Conservation (phyloP, 2,113 vertebrate species). For the Dendropsophus ebraccatus region DNA sequence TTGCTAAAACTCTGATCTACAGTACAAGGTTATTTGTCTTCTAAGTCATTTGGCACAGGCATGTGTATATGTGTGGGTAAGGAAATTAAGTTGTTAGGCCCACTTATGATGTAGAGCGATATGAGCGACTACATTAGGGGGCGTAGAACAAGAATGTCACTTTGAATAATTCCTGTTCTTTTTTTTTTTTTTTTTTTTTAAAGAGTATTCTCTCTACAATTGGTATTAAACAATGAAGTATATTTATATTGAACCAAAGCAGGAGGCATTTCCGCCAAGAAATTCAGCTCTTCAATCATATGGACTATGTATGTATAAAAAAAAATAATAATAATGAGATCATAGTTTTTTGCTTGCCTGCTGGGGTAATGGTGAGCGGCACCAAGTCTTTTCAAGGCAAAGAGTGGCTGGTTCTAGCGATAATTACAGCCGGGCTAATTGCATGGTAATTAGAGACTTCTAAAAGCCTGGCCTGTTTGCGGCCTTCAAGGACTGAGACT, state of each 20-base stretch:
- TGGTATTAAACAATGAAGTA: background rate
- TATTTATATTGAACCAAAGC: background rate
- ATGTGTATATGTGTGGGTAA: no score
- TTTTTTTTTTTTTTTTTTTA: no score
- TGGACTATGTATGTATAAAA: background rate
- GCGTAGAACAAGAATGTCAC: background rate
- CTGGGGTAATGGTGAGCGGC: background rate
- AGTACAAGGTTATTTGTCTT: no score
- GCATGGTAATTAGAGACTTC: constrained; percentile 48
- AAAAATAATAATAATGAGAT: background rate
- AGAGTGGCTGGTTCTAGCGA: constrained; percentile 5
- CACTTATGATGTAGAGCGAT: no score
- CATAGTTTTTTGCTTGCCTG: background rate
- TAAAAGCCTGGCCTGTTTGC: constrained; percentile 43
- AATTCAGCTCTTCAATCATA: background rate
- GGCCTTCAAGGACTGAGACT: constrained; percentile 45
- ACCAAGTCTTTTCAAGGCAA: background rate
- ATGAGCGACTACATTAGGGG: no score
- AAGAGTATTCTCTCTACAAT: no score
- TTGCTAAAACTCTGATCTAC: no score
- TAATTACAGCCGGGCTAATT: constrained; percentile 45
- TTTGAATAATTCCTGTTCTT: background rate
- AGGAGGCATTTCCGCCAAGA: background rate
- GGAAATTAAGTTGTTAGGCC: no score
- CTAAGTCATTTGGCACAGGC: no score